Evolutionary conservation across 2,888 invertebrate species (phyloP).

Genomic region (Oscheius sp.): DNA sequence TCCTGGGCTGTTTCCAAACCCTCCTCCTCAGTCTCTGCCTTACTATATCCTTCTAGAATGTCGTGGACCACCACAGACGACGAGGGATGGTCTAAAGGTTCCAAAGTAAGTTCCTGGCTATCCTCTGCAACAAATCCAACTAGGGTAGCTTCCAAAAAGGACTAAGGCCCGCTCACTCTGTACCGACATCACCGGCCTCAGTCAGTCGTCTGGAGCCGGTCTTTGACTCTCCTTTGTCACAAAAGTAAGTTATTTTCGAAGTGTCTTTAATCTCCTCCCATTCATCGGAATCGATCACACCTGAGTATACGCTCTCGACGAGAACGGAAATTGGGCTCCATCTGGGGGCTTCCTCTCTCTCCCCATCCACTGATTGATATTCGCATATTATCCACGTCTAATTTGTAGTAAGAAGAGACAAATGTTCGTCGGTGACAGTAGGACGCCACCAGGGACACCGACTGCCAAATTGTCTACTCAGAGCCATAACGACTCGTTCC

Average conservation of each 20-base stretch:
- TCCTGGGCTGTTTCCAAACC: background rate
- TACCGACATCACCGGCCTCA: slow-evolving; percentile 61
- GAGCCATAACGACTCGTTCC: slow-evolving; percentile 43
- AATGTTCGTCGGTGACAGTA: slow-evolving; percentile 37
- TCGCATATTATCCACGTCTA: background rate
- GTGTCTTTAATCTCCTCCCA: background rate
- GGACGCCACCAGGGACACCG: slow-evolving; percentile 53
- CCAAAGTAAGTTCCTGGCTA: background rate
- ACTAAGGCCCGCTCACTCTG: slow-evolving; percentile 48
- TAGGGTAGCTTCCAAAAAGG: slow-evolving; percentile 50
- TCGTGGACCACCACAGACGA: slow-evolving; percentile 25
- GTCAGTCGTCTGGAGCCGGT: slow-evolving; percentile 34
- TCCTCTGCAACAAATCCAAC: background rate
- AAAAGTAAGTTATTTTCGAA: slow-evolving; percentile 9
- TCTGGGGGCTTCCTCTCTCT: slow-evolving; percentile 19
- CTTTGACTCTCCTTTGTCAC: slow-evolving; percentile 23
- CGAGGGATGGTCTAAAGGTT: slow-evolving; percentile 25
- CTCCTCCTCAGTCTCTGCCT: background rate
- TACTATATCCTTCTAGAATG: slow-evolving; percentile 16
- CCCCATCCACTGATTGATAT: background rate
- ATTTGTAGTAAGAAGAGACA: slow-evolving; percentile 40
- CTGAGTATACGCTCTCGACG: slow-evolving; percentile 1
- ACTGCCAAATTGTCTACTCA: slow-evolving; percentile 44
- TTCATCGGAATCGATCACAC: slow-evolving; percentile 23
- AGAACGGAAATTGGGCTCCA: slow-evolving; percentile 25